A percentile compares a stretch with the other conserved stretches of the same genome.
Conservation (phyloP, 2,797 vertebrate genomes). For the Morelia viridis region DNA sequence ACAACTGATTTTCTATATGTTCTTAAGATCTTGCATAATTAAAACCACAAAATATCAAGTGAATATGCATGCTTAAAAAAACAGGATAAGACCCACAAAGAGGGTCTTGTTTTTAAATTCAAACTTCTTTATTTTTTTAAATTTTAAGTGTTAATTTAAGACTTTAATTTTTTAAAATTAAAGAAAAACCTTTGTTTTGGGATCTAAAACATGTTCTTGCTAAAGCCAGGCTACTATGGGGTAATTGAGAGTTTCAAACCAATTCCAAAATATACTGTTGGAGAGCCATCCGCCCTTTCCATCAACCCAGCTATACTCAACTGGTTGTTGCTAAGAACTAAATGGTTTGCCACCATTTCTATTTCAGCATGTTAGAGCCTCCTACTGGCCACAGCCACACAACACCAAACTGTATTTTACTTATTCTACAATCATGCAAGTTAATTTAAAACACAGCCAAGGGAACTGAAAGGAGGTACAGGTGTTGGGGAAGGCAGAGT, state of each 20-base stretch:
- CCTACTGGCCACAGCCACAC: fast-evolving
- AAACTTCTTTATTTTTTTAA: neutral
- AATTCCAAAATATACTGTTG: neutral
- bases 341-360: neutral
- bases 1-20: neutral
- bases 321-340: neutral
- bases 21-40: neutral
- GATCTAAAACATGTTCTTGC: neutral
- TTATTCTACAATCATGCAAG: neutral
- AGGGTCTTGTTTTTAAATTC: neutral
- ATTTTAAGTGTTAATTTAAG: too few species aligned
- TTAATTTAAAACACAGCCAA: neutral
- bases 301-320: neutral
- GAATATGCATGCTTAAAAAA: neutral
- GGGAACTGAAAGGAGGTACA: slow-evolving; percentile 10
- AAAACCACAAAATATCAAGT: neutral
- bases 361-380: neutral
- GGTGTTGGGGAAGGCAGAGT: slow-evolving; percentile 19
- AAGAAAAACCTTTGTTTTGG: neutral
- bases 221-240: neutral
- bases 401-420: neutral
- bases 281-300: neutral
- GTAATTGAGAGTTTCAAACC: neutral
- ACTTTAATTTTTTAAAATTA: too few species aligned
- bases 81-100: neutral